These are phyloP conservation scores for Atta colombica DNA, from an alignment of 1,140 invertebrate genomes.

Conservation along the genomic window DNA sequence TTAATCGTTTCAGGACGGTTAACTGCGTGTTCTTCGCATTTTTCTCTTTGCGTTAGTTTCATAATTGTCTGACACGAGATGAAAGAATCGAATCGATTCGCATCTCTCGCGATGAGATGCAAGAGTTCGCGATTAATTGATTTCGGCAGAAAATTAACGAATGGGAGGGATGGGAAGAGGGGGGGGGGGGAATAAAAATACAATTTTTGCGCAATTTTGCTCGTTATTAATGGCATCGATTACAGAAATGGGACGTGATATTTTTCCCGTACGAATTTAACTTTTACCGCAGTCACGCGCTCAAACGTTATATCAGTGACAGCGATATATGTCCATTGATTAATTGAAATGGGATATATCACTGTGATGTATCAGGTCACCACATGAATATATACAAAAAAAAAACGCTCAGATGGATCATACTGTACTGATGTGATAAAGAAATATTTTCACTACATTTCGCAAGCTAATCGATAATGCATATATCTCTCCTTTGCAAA, in stretches of 20 bases:
- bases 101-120: neutral
- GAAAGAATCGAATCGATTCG: conserved; percentile 2
- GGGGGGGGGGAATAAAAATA: neutral
- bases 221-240: conserved; percentile 59
- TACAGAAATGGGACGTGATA: conserved; percentile 18
- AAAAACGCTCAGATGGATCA: neutral
- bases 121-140: conserved; percentile 33
- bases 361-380: conserved; percentile 41
- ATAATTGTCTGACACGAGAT: conserved; percentile 1
- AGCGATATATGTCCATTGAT: conserved; percentile 45
- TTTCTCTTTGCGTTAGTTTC: conserved; percentile 3
- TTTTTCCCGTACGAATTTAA: conserved; percentile 43
- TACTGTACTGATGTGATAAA: neutral
- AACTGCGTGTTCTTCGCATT: conserved; percentile 8
- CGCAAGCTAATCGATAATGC: neutral
- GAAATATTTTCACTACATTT: conserved; percentile 32
- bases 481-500: neutral
- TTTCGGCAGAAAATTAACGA: conserved; percentile 18
- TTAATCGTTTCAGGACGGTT: conserved; percentile 44
- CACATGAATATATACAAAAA: conserved; percentile 15
- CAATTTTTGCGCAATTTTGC: conserved; percentile 37
- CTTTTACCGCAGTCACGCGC: conserved; percentile 34
- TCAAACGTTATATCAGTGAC: conserved; percentile 28
- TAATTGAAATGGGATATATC: conserved; percentile 61
- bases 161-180: too few species aligned